Conservation (phyloP, 2,113 vertebrate species). For the Amia ocellicauda region DNA sequence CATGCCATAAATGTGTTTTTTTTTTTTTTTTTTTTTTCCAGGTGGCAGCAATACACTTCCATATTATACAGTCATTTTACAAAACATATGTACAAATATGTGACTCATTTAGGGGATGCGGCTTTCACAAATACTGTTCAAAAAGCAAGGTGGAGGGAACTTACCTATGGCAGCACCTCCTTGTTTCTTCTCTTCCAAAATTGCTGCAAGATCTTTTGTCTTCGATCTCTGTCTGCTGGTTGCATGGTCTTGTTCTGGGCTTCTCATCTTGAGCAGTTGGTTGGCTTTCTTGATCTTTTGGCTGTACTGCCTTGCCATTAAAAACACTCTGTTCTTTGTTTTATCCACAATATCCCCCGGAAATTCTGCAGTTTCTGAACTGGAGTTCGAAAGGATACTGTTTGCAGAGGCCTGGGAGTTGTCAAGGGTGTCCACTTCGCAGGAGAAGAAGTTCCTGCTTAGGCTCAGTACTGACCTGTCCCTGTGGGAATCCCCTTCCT, state of each 20-base stretch:
- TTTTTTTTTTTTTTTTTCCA: too few species aligned
- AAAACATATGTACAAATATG: too few species aligned
- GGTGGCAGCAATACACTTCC: too few species aligned
- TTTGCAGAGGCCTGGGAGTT: slow-evolving; percentile 63
- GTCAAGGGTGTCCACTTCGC: slow-evolving; percentile 66
- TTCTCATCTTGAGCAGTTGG: slow-evolving; percentile 89
- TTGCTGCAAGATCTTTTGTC: slow-evolving; percentile 85
- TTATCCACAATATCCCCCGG: slow-evolving; percentile 73
- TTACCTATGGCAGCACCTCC: slow-evolving; percentile 93
- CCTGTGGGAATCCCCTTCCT: slow-evolving; percentile 57
- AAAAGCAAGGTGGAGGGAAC: neutral
- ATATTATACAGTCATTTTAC: too few species aligned
- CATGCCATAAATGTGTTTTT: too few species aligned
- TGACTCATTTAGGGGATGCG: too few species aligned
- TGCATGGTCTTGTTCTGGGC: slow-evolving; percentile 78
- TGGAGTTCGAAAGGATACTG: slow-evolving; percentile 55
- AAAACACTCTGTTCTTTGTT: slow-evolving; percentile 84
- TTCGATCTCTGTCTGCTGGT: slow-evolving; percentile 58
- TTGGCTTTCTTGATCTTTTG: slow-evolving; percentile 98
- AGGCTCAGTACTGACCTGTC: slow-evolving; percentile 65
- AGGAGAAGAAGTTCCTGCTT: slow-evolving; percentile 68
- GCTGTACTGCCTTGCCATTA: slow-evolving; percentile 96
- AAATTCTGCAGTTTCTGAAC: slow-evolving; percentile 57
- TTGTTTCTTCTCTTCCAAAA: slow-evolving; percentile 96
- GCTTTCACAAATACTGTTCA: too few species aligned